Conservation (phyloP, 2,113 vertebrate species). For the Melanerpes formicivorus region DNA sequence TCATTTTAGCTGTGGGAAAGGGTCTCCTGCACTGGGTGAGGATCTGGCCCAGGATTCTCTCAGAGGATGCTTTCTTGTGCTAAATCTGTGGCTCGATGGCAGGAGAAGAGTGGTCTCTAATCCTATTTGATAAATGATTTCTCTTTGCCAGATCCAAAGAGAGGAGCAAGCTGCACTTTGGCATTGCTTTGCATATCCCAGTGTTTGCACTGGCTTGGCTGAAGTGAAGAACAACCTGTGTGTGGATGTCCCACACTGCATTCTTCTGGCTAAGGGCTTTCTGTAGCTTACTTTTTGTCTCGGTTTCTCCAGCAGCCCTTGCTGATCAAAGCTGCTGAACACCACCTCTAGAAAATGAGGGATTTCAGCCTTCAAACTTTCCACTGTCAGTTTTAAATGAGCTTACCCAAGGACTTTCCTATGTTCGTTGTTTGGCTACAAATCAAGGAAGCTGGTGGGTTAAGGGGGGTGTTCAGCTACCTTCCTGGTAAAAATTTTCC, state of each 20-base stretch:
- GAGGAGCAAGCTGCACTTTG: not conserved
- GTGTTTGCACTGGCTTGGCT: not conserved
- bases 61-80: not conserved
- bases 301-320: not conserved
- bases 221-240: not conserved
- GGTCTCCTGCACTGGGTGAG: not conserved
- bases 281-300: not conserved
- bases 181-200: not conserved
- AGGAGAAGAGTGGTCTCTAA: constrained; percentile 8
- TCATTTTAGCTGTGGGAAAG: not conserved
- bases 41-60: not conserved
- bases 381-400: constrained; percentile 25
- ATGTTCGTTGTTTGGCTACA: constrained; percentile 1
- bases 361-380: constrained; percentile 43
- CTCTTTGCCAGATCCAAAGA: not conserved
- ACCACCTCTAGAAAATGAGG: not conserved
- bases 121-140: not conserved
- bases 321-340: constrained; percentile 26
- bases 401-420: constrained; percentile 39
- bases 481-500: constrained; percentile 9
- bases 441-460: not conserved
- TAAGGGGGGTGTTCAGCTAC: not conserved
- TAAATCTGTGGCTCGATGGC: not conserved
- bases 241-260: not conserved
- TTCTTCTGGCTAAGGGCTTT: not conserved